These are phyloP conservation scores for Pelosia muscerda DNA, from an alignment of 2,888 invertebrate genomes.

Conservation along the genomic window DNA sequence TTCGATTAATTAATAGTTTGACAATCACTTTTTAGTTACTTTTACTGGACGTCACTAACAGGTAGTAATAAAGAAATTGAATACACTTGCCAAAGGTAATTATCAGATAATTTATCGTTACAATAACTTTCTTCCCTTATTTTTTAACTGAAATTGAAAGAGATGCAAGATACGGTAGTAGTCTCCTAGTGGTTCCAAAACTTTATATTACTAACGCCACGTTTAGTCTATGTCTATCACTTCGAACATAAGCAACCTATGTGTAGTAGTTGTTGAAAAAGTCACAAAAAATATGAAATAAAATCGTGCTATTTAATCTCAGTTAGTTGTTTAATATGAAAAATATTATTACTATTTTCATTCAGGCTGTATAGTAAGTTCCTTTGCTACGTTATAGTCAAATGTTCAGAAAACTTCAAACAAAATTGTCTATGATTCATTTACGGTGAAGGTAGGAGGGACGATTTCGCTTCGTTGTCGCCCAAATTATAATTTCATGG, in stretches of 20 bases:
- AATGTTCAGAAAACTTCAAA: slow-evolving; percentile 39
- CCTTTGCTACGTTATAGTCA: slow-evolving; percentile 35
- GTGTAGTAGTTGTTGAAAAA: background rate
- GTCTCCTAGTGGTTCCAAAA: background rate
- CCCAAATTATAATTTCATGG: slow-evolving; percentile 73
- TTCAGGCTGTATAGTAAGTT: slow-evolving; percentile 29
- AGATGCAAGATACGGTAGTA: slow-evolving; percentile 17
- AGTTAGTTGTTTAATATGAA: background rate
- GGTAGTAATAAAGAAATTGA: slow-evolving; percentile 39
- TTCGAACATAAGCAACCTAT: background rate
- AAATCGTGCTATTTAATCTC: background rate
- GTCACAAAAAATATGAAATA: background rate
- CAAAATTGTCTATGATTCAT: slow-evolving; percentile 74
- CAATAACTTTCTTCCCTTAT: slow-evolving; percentile 34
- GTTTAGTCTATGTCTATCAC: background rate
- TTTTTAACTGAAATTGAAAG: slow-evolving; percentile 20
- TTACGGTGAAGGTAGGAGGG: slow-evolving; percentile 81
- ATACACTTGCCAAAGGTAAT: slow-evolving; percentile 43
- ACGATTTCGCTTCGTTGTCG: slow-evolving; percentile 85
- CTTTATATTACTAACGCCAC: background rate
- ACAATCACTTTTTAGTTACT: background rate
- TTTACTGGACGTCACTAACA: slow-evolving; percentile 32
- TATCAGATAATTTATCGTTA: slow-evolving; percentile 49
- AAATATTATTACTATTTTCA: too few relatives aligned
- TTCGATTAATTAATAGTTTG: background rate